Evolutionary conservation across 2,797 vertebrate species (phyloP).

Genomic region (Triplophysa yarkandensis): DNA sequence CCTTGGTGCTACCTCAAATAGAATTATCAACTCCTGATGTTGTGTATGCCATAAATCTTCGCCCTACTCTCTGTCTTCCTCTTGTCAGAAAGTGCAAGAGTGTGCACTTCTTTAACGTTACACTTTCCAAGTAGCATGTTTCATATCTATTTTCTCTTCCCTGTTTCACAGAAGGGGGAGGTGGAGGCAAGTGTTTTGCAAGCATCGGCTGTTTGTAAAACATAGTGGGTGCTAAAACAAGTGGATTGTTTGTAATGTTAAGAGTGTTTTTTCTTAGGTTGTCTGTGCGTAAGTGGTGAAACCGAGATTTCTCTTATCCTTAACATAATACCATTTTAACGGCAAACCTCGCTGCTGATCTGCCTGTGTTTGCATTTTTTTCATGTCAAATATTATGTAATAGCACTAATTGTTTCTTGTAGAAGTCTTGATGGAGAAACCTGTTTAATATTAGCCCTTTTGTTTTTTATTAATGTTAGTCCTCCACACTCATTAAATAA

Average conservation of each 20-base stretch:
- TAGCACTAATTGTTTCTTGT: constrained; percentile 33
- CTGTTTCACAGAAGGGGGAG: background rate
- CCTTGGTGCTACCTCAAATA: constrained; percentile 49
- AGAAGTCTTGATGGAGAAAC: background rate
- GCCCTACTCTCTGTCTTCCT: constrained; percentile 16
- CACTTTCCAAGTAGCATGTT: constrained; percentile 28
- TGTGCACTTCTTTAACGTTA: constrained; percentile 34
- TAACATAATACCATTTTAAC: background rate
- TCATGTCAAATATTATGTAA: constrained; percentile 22
- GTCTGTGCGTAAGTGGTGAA: background rate
- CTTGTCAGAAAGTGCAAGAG: constrained; percentile 48
- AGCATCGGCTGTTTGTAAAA: background rate
- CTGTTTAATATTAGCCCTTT: background rate
- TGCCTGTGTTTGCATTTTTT: constrained; percentile 4
- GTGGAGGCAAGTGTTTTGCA: background rate
- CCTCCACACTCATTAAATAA: constrained; percentile 24
- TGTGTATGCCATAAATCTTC: constrained; percentile 43
- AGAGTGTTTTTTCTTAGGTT: background rate
- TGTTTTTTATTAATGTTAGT: background rate
- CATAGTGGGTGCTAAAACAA: background rate
- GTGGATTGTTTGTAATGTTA: background rate
- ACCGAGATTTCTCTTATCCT: background rate
- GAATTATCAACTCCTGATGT: constrained; percentile 50
- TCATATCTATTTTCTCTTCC: constrained; percentile 37
- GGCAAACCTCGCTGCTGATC: background rate